These are phyloP conservation scores for Calosoma granatense DNA, from an alignment of 1,140 invertebrate species.

Conservation along the genomic window DNA sequence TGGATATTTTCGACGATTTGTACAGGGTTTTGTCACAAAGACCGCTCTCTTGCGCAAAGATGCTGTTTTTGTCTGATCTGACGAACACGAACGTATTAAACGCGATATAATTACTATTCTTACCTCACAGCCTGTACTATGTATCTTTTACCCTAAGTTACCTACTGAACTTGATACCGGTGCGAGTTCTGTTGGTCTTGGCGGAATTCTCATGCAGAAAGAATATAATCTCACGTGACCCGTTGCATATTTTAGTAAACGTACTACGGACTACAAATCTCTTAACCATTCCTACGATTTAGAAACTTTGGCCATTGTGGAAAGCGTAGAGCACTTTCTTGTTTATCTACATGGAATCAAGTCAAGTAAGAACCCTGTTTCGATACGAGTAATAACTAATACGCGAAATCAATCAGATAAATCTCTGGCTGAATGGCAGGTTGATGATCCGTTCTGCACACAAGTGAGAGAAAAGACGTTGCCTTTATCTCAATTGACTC, in stretches of 20 bases:
- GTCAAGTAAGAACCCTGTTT: constrained; percentile 22
- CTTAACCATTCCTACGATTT: constrained; percentile 18
- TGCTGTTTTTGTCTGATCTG: constrained; percentile 8
- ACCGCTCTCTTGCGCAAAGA: constrained; percentile 17
- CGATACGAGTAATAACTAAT: not conserved
- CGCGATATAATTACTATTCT: constrained; percentile 10
- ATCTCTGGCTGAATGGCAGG: not conserved
- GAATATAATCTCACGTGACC: constrained; percentile 20
- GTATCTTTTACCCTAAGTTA: constrained; percentile 30
- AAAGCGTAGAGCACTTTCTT: not conserved
- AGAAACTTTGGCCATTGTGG: constrained; percentile 12
- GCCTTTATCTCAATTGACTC: not conserved
- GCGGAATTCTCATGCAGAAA: constrained; percentile 29
- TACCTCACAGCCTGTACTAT: constrained; percentile 22
- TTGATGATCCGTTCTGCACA: not conserved
- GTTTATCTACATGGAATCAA: constrained; percentile 14
- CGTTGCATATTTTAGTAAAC: constrained; percentile 24
- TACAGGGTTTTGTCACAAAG: constrained; percentile 13
- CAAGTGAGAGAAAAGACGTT: not conserved
- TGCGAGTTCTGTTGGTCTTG: constrained; percentile 26
- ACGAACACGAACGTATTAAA: not conserved
- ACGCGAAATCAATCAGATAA: not conserved
- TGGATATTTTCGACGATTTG: constrained; percentile 18
- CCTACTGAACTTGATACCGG: constrained; percentile 31
- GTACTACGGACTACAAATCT: constrained; percentile 11